A percentile compares a stretch with the other conserved stretches of the same genome.
Conservation (phyloP, 2,888 invertebrate genomes). For the Coenonympha arcania region DNA sequence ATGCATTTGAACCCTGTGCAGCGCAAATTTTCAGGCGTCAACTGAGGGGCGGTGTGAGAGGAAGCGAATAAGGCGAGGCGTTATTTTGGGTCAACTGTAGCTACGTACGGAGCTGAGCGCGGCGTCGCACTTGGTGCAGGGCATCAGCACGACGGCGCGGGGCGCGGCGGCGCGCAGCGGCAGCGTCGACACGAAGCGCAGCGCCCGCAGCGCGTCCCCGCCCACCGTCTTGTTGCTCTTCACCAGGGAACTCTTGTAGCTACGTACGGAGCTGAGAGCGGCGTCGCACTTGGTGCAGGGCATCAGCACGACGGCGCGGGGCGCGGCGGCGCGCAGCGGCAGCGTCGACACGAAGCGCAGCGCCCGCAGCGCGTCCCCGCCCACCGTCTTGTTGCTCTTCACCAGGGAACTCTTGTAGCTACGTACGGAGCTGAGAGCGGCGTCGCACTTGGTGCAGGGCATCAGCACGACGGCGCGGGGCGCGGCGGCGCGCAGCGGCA, state of each 20-base stretch:
- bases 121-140: slow-evolving; percentile 81
- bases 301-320: slow-evolving; percentile 85
- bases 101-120: slow-evolving; percentile 14
- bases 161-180: slow-evolving; percentile 88
- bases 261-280: slow-evolving; percentile 14
- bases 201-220: slow-evolving; percentile 82
- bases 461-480: slow-evolving; percentile 87
- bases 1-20: too few relatives aligned
- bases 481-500: slow-evolving; percentile 87
- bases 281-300: slow-evolving; percentile 82
- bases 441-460: slow-evolving; percentile 82
- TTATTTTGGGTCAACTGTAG: too few relatives aligned
- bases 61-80: too few relatives aligned
- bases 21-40: too few relatives aligned
- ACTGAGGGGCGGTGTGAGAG: too few relatives aligned
- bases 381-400: slow-evolving; percentile 38
- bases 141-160: slow-evolving; percentile 85
- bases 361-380: slow-evolving; percentile 81
- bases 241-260: slow-evolving; percentile 35
- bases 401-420: slow-evolving; percentile 20
- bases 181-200: slow-evolving; percentile 80
- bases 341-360: slow-evolving; percentile 81
- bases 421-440: slow-evolving; percentile 15
- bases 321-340: slow-evolving; percentile 86
- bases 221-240: slow-evolving; percentile 38